Conservation (phyloP, 2,888 invertebrate genomes). For the Nipponacmea schrenckii region DNA sequence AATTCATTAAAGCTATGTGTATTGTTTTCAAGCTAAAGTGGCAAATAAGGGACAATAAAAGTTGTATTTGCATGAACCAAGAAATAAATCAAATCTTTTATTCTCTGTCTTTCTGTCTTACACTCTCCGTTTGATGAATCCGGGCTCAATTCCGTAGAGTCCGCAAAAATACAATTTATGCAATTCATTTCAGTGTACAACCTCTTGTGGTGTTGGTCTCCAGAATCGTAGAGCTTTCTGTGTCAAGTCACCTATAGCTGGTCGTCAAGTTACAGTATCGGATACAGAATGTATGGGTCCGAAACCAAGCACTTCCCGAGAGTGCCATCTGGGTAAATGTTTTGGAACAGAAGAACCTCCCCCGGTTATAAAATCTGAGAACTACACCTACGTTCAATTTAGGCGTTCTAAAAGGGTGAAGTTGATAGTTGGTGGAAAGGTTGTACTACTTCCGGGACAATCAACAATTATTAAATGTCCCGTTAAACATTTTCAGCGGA, state of each 20-base stretch:
- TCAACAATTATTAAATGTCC: constrained; percentile 55
- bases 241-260: constrained; percentile 66
- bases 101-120: too few species aligned
- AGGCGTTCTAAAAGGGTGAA: constrained; percentile 44
- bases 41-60: too few species aligned
- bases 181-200: constrained; percentile 79
- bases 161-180: too few species aligned
- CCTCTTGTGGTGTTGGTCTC: constrained; percentile 85
- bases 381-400: constrained; percentile 53
- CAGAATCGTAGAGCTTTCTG: constrained; percentile 88
- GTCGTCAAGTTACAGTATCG: constrained; percentile 42
- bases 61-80: too few species aligned
- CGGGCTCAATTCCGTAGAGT: too few species aligned
- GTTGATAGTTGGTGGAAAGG: constrained; percentile 44
- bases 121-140: too few species aligned
- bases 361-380: constrained; percentile 42
- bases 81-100: too few species aligned
- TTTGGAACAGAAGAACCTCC: constrained; percentile 34
- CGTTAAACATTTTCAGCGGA: constrained; percentile 53
- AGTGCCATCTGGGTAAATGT: constrained; percentile 48
- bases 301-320: constrained; percentile 37
- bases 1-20: neutral
- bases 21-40: neutral
- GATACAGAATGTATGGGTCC: constrained; percentile 44
- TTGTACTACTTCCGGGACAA: constrained; percentile 52